Evolutionary conservation across 2,888 invertebrate species (phyloP).

Genomic region (Embidobia sp.): DNA sequence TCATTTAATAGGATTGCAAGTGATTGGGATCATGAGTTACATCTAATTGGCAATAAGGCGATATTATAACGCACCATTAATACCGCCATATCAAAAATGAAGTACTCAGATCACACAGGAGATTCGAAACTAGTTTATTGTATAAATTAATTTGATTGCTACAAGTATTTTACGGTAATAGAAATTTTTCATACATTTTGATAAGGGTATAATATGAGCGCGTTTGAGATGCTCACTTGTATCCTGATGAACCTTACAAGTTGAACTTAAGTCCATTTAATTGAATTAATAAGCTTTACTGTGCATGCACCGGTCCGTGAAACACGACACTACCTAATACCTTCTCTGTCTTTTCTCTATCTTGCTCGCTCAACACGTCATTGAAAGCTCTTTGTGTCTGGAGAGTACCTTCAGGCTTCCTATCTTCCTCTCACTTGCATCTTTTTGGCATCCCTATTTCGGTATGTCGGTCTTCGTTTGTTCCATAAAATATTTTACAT

Average conservation of each 20-base stretch:
- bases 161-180: conserved; percentile 25
- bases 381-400: conserved; percentile 74
- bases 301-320: conserved; percentile 78
- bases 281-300: conserved; percentile 80
- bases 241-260: conserved; percentile 74
- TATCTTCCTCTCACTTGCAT: conserved; percentile 49
- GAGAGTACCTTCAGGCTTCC: conserved; percentile 71
- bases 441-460: conserved; percentile 41
- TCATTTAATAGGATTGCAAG: conserved; percentile 38
- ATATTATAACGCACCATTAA: conserved; percentile 11
- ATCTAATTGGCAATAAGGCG: conserved; percentile 14
- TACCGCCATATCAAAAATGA: neutral
- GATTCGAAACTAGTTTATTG: neutral
- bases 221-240: conserved; percentile 68
- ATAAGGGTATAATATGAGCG: conserved; percentile 34
- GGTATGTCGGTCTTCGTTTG: conserved; percentile 23
- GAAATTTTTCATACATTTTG: conserved; percentile 30
- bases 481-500: conserved; percentile 43
- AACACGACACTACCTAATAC: conserved; percentile 76
- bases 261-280: conserved; percentile 77
- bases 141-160: conserved; percentile 8
- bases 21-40: conserved; percentile 21
- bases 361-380: conserved; percentile 72
- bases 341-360: conserved; percentile 51
- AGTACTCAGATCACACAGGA: neutral